phyloP scores from a whole-genome alignment of 1,140 invertebrate species.

The Cardiocondyla obscurior region DNA sequence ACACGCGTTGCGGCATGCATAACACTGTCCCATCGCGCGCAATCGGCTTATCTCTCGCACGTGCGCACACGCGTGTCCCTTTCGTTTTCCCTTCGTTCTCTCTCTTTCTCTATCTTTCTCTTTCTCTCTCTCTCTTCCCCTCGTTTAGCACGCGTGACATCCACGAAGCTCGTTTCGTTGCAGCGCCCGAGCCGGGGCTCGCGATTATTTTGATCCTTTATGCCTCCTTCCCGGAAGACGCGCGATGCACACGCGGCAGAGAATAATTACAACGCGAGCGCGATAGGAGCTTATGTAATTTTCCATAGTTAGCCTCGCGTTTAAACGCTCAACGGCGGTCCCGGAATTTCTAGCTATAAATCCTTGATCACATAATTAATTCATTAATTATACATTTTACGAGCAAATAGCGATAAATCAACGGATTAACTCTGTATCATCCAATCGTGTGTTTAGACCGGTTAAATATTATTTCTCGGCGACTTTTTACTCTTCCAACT shows the following conservation, averaged over 20 bases:
- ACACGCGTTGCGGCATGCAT: constrained; percentile 55
- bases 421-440: background rate
- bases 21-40: constrained; percentile 55
- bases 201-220: constrained; percentile 38
- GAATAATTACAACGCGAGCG: constrained; percentile 27
- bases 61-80: constrained; percentile 48
- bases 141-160: background rate
- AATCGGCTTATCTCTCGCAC: constrained; percentile 61
- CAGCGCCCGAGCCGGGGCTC: background rate
- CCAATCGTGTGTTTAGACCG: background rate
- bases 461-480: background rate
- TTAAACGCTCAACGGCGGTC: background rate
- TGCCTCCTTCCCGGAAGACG: constrained; percentile 44
- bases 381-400: background rate
- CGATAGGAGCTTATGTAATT: constrained; percentile 30
- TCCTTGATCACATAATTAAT: background rate
- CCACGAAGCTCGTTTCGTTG: background rate
- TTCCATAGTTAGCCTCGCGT: background rate
- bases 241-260: constrained; percentile 1
- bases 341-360: background rate
- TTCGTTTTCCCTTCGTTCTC: constrained; percentile 8
- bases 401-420: background rate
- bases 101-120: background rate
- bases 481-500: background rate
- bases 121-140: background rate